Conservation (phyloP, 2,888 invertebrate species). For the Prionchulus punctatus region DNA sequence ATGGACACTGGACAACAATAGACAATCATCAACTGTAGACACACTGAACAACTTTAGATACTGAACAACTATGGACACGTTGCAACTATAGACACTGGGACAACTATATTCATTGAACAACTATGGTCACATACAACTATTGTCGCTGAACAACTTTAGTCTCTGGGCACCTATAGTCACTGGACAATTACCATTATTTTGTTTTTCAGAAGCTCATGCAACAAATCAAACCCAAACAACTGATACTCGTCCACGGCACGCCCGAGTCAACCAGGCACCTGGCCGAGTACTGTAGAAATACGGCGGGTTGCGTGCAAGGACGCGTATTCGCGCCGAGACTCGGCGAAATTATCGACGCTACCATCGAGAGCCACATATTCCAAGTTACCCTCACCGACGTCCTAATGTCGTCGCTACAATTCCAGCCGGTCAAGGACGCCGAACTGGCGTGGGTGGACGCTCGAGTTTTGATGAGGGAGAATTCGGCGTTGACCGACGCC, state of each 20-base stretch:
- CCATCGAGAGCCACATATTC: constrained; percentile 92
- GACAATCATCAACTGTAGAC: too few species aligned
- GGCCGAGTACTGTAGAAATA: constrained; percentile 36
- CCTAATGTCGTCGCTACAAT: constrained; percentile 51
- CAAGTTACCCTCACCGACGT: constrained; percentile 44
- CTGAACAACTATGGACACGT: too few species aligned
- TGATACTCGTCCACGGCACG: constrained; percentile 60
- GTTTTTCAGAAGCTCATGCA: constrained; percentile 20
- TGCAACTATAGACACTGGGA: too few species aligned
- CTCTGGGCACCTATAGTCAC: too few species aligned
- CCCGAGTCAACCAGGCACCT: constrained; percentile 52
- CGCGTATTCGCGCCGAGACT: constrained; percentile 58
- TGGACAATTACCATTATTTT: too few species aligned
- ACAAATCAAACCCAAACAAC: constrained; percentile 55
- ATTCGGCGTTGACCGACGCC: neutral
- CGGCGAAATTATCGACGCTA: constrained; percentile 71
- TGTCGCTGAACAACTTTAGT: too few species aligned
- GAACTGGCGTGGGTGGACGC: constrained; percentile 78
- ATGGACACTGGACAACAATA: too few species aligned
- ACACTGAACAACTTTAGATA: too few species aligned
- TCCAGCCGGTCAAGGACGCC: constrained; percentile 60
- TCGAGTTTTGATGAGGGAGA: constrained; percentile 1
- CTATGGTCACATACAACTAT: too few species aligned
- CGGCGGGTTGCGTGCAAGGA: constrained; percentile 15
- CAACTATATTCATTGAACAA: too few species aligned